Base-by-base conservation (phyloP, 2,797 vertebrate genomes). In the Sciaenops ocellatus region DNA sequence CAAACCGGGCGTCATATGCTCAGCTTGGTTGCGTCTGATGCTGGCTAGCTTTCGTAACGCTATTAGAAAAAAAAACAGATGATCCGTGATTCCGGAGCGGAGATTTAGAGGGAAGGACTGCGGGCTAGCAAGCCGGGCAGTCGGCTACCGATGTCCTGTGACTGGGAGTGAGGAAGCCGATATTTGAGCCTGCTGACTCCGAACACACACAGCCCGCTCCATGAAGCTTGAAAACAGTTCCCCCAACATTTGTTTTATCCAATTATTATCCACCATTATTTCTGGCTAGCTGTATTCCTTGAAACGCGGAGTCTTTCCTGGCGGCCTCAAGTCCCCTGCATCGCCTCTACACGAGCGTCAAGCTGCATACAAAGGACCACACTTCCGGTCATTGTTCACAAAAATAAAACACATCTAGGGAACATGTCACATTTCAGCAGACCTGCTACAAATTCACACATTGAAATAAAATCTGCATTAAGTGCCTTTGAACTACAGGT, bases 311-410 rank as follows among this genome's bases (percentile, higher is more conserved):
- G 18, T 69, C 63, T 69, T 61, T 59, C 72, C 60, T 3, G 85
- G 85, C 89, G 92, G 93, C 92, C 91, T 92, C 38, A 47, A 10
- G 60, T 88, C 78, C 80, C 75, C 91, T 80, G 85, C 91, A 83
- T 73, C 76, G 79, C 70, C 59, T 73, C 62, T 0, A 30, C 47
- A 34, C 16, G 1, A 34, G 4, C 3, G 61, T 79, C 68, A 84
- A 77, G 52, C 1, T 20, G 0, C 20, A 13, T 1, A 18, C 2
- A 12, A 3, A 0, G 6, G 0, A 15, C 0, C 0, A 0, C 3
- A 79, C 63, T 82, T 92, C 90, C 88, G 80, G 59, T 68, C 1
- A 3, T 0, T 0, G 3, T 26, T 80, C 89, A 88, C 86, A 87
- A 73, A 38, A 93, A 70, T 91, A 93, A 92, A 79, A 55, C 7